Evolutionary conservation across 2,113 vertebrate genomes (phyloP).

Genomic region (Dryoscopus gambensis): DNA sequence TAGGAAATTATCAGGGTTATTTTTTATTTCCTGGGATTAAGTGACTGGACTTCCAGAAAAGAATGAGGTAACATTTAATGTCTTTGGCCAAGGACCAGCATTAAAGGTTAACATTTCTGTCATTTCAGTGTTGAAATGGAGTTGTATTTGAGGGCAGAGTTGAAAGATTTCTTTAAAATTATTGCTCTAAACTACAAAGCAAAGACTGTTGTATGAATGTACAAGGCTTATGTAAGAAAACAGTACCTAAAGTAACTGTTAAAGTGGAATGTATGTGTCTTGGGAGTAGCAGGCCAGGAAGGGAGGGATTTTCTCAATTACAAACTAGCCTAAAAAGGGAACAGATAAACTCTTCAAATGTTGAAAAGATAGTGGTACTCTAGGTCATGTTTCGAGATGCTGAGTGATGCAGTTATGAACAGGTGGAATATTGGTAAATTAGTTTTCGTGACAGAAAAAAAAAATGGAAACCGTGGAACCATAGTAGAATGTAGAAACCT

Average conservation of each 20-base stretch:
- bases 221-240: background rate
- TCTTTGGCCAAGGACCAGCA: background rate
- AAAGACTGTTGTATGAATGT: background rate
- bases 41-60: background rate
- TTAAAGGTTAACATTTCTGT: slow-evolving; percentile 10
- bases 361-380: background rate
- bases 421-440: background rate
- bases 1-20: background rate
- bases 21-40: slow-evolving; percentile 41
- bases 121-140: background rate
- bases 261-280: background rate
- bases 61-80: background rate
- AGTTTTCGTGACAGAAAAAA: background rate
- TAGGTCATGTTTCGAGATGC: background rate
- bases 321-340: background rate
- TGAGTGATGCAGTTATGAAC: background rate
- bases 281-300: background rate
- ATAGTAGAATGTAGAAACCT: background rate
- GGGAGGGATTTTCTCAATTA: background rate
- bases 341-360: background rate
- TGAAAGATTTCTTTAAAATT: background rate
- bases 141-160: background rate
- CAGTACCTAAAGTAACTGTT: background rate
- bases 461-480: background rate
- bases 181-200: background rate